Percentiles rank a stretch among this genome's conserved stretches.
phyloP scores from a whole-genome alignment of 2,113 vertebrate genomes.

The Silurus meridionalis region DNA sequence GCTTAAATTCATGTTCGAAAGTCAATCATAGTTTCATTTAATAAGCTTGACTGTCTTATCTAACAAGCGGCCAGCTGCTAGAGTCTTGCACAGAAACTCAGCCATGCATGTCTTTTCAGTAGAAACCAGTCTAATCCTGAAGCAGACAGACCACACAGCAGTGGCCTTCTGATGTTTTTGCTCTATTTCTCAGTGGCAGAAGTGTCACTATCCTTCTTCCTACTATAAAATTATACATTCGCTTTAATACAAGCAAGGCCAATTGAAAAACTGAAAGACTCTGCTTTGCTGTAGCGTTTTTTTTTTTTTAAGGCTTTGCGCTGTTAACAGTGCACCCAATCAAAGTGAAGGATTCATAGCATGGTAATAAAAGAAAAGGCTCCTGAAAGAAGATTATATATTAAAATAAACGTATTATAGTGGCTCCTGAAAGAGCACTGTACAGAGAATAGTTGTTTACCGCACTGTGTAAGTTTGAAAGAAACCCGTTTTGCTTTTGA shows the following conservation, averaged over 20 bases:
- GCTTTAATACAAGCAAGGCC: conserved; percentile 33
- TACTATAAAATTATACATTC: conserved; percentile 52
- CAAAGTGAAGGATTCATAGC: background rate
- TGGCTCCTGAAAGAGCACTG: background rate
- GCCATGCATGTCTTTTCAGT: conserved; percentile 33
- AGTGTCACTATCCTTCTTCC: conserved; percentile 56
- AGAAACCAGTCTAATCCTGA: conserved; percentile 47
- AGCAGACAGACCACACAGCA: conserved; percentile 69
- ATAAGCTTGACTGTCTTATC: conserved; percentile 22
- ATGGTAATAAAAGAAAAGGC: background rate
- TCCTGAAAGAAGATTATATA: background rate
- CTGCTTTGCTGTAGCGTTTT: background rate
- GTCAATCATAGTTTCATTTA: conserved; percentile 16
- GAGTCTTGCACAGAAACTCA: conserved; percentile 18
- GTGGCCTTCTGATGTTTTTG: conserved; percentile 58
- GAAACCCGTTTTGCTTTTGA: conserved; percentile 5
- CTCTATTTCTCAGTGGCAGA: conserved; percentile 59
- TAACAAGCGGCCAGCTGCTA: conserved; percentile 30
- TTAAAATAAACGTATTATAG: conserved; percentile 7
- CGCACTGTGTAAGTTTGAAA: background rate
- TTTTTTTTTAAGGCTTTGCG: background rate
- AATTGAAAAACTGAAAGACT: conserved; percentile 31
- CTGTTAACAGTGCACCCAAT: background rate
- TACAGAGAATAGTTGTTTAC: background rate
- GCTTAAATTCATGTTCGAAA: conserved; percentile 10